Percentiles rank a stretch among this genome's conserved stretches.
These are phyloP conservation scores for Carduelis carduelis DNA, from an alignment of 2,797 vertebrate genomes.

Conservation along the genomic window DNA sequence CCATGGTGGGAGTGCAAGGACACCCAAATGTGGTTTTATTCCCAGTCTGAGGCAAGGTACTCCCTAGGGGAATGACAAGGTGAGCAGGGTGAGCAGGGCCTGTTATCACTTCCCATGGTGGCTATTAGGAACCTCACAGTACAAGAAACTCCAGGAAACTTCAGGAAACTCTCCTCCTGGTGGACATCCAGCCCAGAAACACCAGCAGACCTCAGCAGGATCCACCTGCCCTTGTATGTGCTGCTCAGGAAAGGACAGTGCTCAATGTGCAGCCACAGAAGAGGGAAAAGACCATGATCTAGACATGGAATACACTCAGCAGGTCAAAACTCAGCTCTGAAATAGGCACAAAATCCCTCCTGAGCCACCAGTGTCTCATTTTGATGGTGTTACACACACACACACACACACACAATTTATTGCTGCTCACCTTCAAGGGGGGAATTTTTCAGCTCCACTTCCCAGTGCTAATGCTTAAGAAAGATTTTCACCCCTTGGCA, in stretches of 20 bases:
- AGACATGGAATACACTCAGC: not conserved
- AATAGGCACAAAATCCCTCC: not conserved
- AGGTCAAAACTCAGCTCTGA: not conserved
- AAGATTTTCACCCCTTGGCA: not conserved
- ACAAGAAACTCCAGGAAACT: not conserved
- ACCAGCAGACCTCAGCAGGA: not conserved
- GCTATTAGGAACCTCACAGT: rapidly evolving
- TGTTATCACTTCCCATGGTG: rapidly evolving
- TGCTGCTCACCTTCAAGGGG: not conserved
- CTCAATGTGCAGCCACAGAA: rapidly evolving
- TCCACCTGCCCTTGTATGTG: rapidly evolving
- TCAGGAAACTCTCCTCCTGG: not conserved
- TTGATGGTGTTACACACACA: rapidly evolving
- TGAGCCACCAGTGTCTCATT: not conserved
- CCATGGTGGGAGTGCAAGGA: not conserved
- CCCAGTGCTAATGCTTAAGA: not conserved
- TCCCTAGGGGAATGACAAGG: not conserved
- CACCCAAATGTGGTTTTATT: rapidly evolving
- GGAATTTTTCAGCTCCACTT: not conserved
- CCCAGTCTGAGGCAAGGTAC: rapidly evolving
- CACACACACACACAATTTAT: not conserved
- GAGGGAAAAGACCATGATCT: not conserved
- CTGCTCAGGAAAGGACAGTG: not conserved
- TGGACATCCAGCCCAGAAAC: not conserved
- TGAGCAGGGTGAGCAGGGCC: not conserved